A percentile compares a stretch with the other conserved stretches of the same genome.
phyloP scores from a whole-genome alignment of 2,888 invertebrate genomes.

The Leptopterna dolabrata region DNA sequence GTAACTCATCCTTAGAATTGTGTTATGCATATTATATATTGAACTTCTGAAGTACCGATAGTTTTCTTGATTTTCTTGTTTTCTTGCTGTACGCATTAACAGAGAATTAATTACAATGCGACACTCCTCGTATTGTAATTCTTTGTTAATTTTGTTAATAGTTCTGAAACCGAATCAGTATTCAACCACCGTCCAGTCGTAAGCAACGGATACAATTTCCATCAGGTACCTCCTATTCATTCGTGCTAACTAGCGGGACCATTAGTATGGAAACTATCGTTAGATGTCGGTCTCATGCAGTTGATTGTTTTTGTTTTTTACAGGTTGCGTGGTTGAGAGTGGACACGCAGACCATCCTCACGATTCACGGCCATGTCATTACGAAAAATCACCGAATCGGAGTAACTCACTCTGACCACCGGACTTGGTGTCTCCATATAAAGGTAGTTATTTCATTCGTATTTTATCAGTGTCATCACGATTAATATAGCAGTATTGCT shows the following conservation, averaged over 20 bases:
- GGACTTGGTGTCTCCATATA: slow-evolving; percentile 89
- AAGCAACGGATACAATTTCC: neutral
- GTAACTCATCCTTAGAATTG: too few relatives aligned
- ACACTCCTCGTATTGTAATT: too few relatives aligned
- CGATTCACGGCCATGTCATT: slow-evolving; percentile 90
- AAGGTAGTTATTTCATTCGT: slow-evolving; percentile 66
- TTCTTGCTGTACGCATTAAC: too few relatives aligned
- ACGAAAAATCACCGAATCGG: slow-evolving; percentile 89
- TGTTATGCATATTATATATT: too few relatives aligned
- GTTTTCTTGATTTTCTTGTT: too few relatives aligned
- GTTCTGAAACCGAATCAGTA: too few relatives aligned
- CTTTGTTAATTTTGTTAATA: too few relatives aligned
- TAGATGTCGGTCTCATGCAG: neutral
- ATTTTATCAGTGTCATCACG: neutral
- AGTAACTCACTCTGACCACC: slow-evolving; percentile 85
- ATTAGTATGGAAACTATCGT: slow-evolving; percentile 43
- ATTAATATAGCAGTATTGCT: neutral
- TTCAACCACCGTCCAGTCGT: too few relatives aligned
- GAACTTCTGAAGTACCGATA: too few relatives aligned
- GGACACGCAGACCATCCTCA: slow-evolving; percentile 90
- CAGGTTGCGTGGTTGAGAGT: slow-evolving; percentile 91
- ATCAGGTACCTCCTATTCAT: too few relatives aligned
- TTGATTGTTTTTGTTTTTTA: slow-evolving; percentile 61
- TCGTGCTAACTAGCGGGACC: neutral
- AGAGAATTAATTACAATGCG: too few relatives aligned